A percentile compares a stretch with the other conserved stretches of the same genome.
Evolutionary conservation across 2,797 vertebrate genomes (phyloP).

Genomic region (Eulemur coronatus): DNA sequence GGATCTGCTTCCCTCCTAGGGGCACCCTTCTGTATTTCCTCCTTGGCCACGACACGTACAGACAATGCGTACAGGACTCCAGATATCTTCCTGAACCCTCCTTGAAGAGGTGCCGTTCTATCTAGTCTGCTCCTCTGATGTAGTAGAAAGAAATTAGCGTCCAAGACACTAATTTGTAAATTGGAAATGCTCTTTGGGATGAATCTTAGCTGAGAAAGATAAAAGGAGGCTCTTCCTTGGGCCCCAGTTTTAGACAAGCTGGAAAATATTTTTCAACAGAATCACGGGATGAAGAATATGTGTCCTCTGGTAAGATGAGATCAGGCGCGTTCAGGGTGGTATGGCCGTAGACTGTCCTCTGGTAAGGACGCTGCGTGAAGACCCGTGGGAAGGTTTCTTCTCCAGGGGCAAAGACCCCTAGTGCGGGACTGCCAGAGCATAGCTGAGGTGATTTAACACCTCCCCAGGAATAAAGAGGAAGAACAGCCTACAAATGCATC

Average conservation of each 20-base stretch:
- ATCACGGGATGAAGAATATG: neutral
- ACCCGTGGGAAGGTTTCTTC: neutral
- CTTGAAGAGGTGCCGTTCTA: neutral
- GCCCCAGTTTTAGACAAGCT: neutral
- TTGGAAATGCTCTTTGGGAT: neutral
- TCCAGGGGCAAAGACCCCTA: neutral
- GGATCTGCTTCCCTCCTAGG: neutral
- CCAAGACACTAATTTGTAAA: neutral
- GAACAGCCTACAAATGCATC: neutral
- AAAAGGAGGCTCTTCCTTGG: neutral
- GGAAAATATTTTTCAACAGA: constrained; percentile 17
- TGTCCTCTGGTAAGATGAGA: neutral
- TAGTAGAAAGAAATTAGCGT: neutral
- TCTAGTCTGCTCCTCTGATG: neutral
- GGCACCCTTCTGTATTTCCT: neutral
- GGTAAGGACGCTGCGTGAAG: neutral
- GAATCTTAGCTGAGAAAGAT: neutral
- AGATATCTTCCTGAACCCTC: neutral
- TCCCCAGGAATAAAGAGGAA: neutral
- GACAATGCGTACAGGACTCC: neutral
- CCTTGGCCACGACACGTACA: neutral
- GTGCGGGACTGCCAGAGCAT: neutral
- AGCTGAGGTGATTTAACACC: neutral
- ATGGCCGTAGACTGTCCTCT: neutral
- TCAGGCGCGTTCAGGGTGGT: no score